Evolutionary conservation across 2,113 vertebrate species (phyloP), one percentile per base, ranked within the genome.

Genomic region (Anarhynchus alexandrinus): DNA sequence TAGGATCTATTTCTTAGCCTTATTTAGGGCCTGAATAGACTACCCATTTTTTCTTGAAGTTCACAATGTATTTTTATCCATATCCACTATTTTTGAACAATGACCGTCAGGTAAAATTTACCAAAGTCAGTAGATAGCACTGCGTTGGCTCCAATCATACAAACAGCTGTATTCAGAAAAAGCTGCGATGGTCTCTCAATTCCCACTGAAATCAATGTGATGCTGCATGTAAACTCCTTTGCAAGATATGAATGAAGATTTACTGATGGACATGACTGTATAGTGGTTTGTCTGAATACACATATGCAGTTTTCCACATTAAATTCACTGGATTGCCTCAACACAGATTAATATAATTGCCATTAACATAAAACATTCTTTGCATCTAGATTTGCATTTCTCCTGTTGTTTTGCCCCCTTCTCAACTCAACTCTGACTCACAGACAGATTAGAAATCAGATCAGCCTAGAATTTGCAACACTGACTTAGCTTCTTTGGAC

Each of bases 391-490:
- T 81, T 74, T 78, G 36, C 52, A 71, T 78, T 90, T 83, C 49
- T 92, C 32, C 59, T 43, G 29, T 27, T 80, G 52, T 49, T 79
- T 52, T 79, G 23, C 52, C 38, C 51, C 34, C 72, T 86, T 79
- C 82, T 88, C 62, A 79, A 51, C 34, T 52, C 30, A 61, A 22
- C 51, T 86, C 79, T 81, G 82, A 84, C 65, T 84, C 88, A 72
- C 25, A 74, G 42, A 81, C 34, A 83, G 57, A 92, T 93, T 29
- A 96, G 73, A 92, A 93, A 93, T 69, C 55, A 72, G 57, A 92
- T 79, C 80, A 89, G 85, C 42, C 64, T 67, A 71, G 67, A 96
- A 92, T 65, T 8, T 89, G 20, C 73, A 76, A 49, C 23, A 61
- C 42, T 45, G 36, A 90, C 61, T 95, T 81, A 62, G 82, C 65